Base-by-base conservation (phyloP, 2,888 invertebrate species). In the Philopedon plagiatum region DNA sequence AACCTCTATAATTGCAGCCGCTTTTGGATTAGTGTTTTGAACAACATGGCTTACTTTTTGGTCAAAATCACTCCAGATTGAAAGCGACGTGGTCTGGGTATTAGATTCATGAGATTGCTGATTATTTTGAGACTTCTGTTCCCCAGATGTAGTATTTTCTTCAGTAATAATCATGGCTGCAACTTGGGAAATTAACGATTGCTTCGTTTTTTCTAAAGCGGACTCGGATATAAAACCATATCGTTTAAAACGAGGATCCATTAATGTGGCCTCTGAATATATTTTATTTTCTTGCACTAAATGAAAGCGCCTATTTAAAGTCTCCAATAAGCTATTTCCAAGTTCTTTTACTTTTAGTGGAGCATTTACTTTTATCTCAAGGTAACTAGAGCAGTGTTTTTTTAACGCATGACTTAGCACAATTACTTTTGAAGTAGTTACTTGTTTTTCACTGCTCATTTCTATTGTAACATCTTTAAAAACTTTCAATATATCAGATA, bases 321-420 rank as follows among this genome's bases (percentile, higher is more conserved):
- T 63, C 23, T 49, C 34, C 19, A 63, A 34, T 49, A 49, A 49
- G 32, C 13, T 49, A 9, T 41, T 68, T 62, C 65, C 44, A 15
- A 77, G 39, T 21, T 51, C 39, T 37, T 39, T 32, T 19, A 65
- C 56, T 41, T 65, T 19, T 2, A 26, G 15, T 5, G 37, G 21
- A 11, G 65, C 65, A 51, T 54, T 56, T 34, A 7, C n/a, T 1
- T 64, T 46, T 32, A 4, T 46, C 63, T 68, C 11, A 29, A 68
- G n/a, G 26, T 15, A 51, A 34, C 15, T 26, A n/a, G 18, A 13
- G 13, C 56, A 56, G 18, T 29, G n/a, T 13, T 32, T 56, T 32
- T 15, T 56, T 60, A 67, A 73, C 39, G 57, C 78, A 62, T 54
- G 72, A 19, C 46, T 71, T 49, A 74, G 41, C 18, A 75, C 37